A percentile compares a stretch with the other conserved stretches of the same genome.
Evolutionary conservation across 1,140 invertebrate species (phyloP).

Genomic region (Drosophila miranda): DNA sequence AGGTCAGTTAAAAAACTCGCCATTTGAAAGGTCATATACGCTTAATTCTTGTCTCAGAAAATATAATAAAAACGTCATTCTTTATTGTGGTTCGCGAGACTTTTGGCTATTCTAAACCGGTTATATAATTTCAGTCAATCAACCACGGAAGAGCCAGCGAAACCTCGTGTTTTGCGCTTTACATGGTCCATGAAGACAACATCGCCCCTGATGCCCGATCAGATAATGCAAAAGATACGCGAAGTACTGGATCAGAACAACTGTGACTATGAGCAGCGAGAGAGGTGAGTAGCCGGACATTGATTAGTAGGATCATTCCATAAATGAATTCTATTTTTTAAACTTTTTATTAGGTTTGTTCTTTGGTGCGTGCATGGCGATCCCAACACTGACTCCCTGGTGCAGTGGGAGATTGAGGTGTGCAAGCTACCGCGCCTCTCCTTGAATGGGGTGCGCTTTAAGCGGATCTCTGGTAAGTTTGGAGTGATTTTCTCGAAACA

Average conservation of each 20-base stretch:
- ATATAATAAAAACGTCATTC: not conserved
- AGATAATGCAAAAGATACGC: constrained; percentile 99
- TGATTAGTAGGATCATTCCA: not conserved
- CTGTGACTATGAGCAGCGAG: constrained; percentile 99
- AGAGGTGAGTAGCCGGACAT: constrained; percentile 83
- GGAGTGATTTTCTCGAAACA: constrained; percentile 63
- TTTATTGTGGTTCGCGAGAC: not conserved
- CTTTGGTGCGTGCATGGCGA: constrained; percentile 99
- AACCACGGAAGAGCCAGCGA: constrained; percentile 95
- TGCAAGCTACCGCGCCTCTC: constrained; percentile 99
- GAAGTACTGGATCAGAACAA: constrained; percentile 99
- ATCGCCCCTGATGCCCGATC: constrained; percentile 98
- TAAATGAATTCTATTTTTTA: not conserved
- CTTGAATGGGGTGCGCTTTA: constrained; percentile 99
- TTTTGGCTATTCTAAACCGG: constrained; percentile 25
- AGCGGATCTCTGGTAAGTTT: constrained; percentile 93
- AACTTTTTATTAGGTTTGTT: constrained; percentile 88
- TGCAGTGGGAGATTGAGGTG: constrained; percentile 99
- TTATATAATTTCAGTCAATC: constrained; percentile 81
- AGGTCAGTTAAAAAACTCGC: not conserved
- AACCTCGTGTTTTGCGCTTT: constrained; percentile 97
- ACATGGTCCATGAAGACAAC: constrained; percentile 99
- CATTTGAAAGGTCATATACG: not conserved
- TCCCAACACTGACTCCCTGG: constrained; percentile 98
- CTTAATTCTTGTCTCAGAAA: not conserved